Evolutionary conservation across 2,113 vertebrate genomes (phyloP).

Genomic region (Dascyllus trimaculatus): DNA sequence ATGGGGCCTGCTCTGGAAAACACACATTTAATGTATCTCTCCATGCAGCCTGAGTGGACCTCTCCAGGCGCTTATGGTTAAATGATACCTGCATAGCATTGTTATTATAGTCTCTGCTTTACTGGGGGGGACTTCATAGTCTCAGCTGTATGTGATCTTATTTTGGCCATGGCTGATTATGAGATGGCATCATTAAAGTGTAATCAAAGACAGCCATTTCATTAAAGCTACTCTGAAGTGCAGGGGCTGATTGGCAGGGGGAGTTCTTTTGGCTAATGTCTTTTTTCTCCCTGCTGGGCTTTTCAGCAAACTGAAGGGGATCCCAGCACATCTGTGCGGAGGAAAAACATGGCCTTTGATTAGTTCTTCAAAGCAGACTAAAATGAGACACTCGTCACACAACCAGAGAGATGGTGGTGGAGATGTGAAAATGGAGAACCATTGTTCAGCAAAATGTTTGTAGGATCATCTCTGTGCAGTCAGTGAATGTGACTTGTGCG

Average conservation of each 20-base stretch:
- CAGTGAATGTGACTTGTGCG: not conserved
- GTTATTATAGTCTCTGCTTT: not conserved
- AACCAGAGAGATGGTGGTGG: conserved; percentile 6
- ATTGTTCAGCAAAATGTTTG: conserved; percentile 38
- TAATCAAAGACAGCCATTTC: conserved; percentile 6
- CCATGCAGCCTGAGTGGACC: not conserved
- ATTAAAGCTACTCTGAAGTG: not conserved
- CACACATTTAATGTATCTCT: conserved; percentile 15
- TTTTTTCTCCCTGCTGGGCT: not conserved
- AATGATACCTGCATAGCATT: not conserved
- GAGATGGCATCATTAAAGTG: not conserved
- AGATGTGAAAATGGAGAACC: conserved; percentile 32
- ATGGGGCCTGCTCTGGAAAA: conserved; percentile 13
- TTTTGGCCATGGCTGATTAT: conserved; percentile 8
- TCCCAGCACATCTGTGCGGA: conserved; percentile 15
- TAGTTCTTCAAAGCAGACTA: conserved; percentile 29
- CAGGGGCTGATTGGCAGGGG: not conserved
- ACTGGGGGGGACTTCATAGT: not conserved
- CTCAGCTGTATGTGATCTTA: not conserved
- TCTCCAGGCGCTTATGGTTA: not conserved
- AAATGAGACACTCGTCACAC: conserved; percentile 26
- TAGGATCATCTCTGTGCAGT: conserved; percentile 1
- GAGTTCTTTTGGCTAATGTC: not conserved
- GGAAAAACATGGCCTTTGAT: conserved; percentile 26
- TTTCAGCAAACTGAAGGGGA: conserved; percentile 26